These are phyloP conservation scores for Campylomormyrus numenius DNA, from an alignment of 2,113 vertebrate species.

Conservation along the genomic window DNA sequence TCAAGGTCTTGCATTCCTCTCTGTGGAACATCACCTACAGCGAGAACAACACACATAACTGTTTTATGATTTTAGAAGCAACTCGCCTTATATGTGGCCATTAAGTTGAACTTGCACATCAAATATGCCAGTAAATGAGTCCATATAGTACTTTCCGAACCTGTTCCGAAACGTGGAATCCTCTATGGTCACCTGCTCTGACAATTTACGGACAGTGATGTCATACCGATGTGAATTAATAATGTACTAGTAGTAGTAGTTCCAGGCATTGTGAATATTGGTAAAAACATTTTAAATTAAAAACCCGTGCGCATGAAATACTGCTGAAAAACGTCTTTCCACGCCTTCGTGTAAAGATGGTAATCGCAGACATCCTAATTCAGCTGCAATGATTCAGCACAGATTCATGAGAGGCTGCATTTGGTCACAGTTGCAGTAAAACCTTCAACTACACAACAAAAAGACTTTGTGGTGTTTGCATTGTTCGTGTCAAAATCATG, in stretches of 20 bases:
- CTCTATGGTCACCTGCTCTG: neutral
- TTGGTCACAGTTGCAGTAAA: neutral
- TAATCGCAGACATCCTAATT: neutral
- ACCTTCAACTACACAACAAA: neutral
- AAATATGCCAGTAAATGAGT: neutral
- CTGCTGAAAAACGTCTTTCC: neutral
- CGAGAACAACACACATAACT: neutral
- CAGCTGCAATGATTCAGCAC: neutral
- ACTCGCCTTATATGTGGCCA: neutral
- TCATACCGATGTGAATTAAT: neutral
- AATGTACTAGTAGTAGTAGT: neutral
- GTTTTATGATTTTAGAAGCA: neutral
- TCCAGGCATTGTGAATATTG: neutral
- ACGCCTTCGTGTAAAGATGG: neutral
- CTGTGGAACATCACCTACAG: neutral
- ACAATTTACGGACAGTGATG: neutral
- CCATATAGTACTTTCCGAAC: neutral
- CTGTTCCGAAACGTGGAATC: neutral
- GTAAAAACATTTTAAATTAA: neutral
- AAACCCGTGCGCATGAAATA: neutral
- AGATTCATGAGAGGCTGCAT: neutral
- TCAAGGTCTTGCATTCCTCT: conserved; percentile 3
- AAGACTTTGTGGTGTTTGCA: neutral
- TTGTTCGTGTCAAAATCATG: neutral
- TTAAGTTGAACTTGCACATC: neutral